Base-by-base conservation (phyloP, 2,797 vertebrate genomes). In the Pipistrellus pygmaeus region DNA sequence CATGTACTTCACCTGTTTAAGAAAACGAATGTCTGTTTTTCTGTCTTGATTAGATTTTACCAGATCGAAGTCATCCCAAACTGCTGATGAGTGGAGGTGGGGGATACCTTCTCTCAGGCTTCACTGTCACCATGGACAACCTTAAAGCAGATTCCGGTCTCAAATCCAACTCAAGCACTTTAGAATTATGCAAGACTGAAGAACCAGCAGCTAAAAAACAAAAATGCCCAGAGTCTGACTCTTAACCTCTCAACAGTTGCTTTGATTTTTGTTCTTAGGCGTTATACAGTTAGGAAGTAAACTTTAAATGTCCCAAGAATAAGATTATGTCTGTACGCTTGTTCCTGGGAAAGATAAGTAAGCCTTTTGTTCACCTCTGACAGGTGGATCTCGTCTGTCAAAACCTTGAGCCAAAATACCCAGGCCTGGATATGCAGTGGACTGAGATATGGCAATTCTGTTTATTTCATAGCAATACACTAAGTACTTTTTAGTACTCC, bases 11-110 rank as follows among this genome's bases (percentile, higher is more conserved):
- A n/a, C 87, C 53, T 53, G 53, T 57, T 25, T 75, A 57, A 32
- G 46, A 57, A 93, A 90, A 48, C 85, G 15, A 75, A 48, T 89
- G 17, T 86, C 53, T 48, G 0, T 77, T 66, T 94, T 76, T 96
- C 83, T 96, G 55, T 95, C 51, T 93, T 91, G 9, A 62, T 86
- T 95, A 99, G 99, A 99, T 99, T 92, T 97, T 99, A 97, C 99
- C 99, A 8, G 99, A 99, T 97, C 98, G 99, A 97, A 99, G 99
- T 72, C 99, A 99, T 97, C 99, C 99, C 8, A 97, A 99, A 96
- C 98, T 99, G 78, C 98, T 99, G 90, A 99, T 99, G 99, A 99
- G 99, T 0, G 99, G 99, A 20, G 99, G 99, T 0, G 99, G 99
- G 21, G 99, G 99, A 5, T 99, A 99, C 98, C 97, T 99, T 72